Evolutionary conservation across 2,888 invertebrate genomes (phyloP).

Genomic region (Agonopterix arenella): DNA sequence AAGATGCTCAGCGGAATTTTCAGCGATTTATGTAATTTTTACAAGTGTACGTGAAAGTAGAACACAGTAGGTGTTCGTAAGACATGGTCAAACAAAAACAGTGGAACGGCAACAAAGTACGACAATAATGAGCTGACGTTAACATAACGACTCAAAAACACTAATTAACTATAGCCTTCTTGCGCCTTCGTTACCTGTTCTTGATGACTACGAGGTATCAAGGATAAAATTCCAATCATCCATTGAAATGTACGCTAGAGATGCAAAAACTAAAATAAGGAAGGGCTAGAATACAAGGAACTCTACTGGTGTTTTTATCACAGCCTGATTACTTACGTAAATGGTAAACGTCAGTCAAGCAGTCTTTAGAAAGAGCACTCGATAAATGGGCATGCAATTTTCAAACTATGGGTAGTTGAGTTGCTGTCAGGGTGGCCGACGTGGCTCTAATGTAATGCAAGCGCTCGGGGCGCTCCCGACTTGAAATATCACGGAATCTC

Average conservation of each 20-base stretch:
- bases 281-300: slow-evolving; percentile 3
- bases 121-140: too few species aligned
- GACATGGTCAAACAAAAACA: too few species aligned
- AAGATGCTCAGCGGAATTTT: slow-evolving; percentile 18
- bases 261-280: neutral
- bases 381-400: slow-evolving; percentile 42
- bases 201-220: too few species aligned
- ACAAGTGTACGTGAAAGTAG: neutral
- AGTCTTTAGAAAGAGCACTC: slow-evolving; percentile 33
- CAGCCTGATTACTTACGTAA: slow-evolving; percentile 34
- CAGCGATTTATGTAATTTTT: slow-evolving; percentile 5
- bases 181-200: too few species aligned
- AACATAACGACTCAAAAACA: too few species aligned
- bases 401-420: slow-evolving; percentile 32
- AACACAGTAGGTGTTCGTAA: neutral
- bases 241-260: too few species aligned
- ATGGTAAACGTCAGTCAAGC: slow-evolving; percentile 41
- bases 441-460: slow-evolving; percentile 50
- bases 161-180: too few species aligned
- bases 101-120: too few species aligned
- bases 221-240: too few species aligned
- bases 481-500: slow-evolving; percentile 59
- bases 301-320: slow-evolving; percentile 31
- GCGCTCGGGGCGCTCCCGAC: slow-evolving; percentile 58
- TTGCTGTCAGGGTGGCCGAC: slow-evolving; percentile 53